Conservation (phyloP, 2,888 invertebrate genomes). For the Drosophila putrida region DNA sequence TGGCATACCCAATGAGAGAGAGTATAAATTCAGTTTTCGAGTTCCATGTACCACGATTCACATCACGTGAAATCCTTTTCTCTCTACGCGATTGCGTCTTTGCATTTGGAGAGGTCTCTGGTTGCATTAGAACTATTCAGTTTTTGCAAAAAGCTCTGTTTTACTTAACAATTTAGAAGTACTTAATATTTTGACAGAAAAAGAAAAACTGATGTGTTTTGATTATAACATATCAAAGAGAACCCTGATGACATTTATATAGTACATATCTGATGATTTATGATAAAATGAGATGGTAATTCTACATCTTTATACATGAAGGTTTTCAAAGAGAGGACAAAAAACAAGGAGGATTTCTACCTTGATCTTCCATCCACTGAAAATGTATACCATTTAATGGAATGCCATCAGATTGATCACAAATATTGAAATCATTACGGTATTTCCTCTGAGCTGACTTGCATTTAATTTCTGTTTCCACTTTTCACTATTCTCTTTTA, state of each 20-base stretch:
- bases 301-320: neutral
- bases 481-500: neutral
- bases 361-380: no score
- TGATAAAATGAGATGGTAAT: neutral
- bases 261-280: no score
- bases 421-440: no score
- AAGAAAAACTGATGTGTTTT: neutral
- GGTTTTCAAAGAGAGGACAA: neutral
- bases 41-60: slow-evolving; percentile 89
- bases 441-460: neutral
- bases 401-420: no score
- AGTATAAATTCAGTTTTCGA: slow-evolving; percentile 92
- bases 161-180: neutral
- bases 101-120: slow-evolving; percentile 1
- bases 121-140: slow-evolving; percentile 10
- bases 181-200: neutral
- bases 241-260: no score
- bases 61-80: slow-evolving; percentile 70
- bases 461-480: neutral
- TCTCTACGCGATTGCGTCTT: slow-evolving; percentile 2
- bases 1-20: slow-evolving; percentile 93
- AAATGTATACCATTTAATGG: no score
- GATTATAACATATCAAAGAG: neutral
- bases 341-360: no score
- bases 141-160: slow-evolving; percentile 1